phyloP scores from a whole-genome alignment of 1,140 invertebrate genomes.

The Papilio dardanus region DNA sequence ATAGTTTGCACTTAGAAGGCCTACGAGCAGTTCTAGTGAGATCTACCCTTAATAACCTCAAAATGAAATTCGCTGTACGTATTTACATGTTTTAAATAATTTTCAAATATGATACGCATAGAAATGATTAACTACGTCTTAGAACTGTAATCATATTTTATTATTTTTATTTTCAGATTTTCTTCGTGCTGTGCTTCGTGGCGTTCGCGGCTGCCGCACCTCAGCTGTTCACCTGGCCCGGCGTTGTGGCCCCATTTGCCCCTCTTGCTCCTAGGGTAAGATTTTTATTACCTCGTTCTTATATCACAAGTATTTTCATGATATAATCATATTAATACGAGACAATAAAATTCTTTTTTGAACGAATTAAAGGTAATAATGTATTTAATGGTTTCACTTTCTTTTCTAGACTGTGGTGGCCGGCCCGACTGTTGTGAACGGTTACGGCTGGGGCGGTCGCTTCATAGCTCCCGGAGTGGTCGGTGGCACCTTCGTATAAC shows the following conservation, averaged over 20 bases:
- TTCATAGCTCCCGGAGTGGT: slow-evolving; percentile 58
- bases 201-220: slow-evolving; percentile 70
- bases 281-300: no score
- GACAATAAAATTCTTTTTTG: no score
- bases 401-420: slow-evolving; percentile 67
- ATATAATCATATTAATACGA: no score
- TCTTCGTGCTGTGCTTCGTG: slow-evolving; percentile 70
- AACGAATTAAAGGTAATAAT: not conserved
- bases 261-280: slow-evolving; percentile 44
- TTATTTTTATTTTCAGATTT: slow-evolving; percentile 51
- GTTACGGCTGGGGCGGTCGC: slow-evolving; percentile 47
- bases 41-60: slow-evolving; percentile 60
- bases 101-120: no score
- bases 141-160: not conserved
- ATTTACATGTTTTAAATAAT: slow-evolving; percentile 36
- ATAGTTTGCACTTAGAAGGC: slow-evolving; percentile 78
- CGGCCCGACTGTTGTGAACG: slow-evolving; percentile 71
- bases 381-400: slow-evolving; percentile 26
- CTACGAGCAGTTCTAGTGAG: slow-evolving; percentile 73
- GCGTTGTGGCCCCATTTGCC: slow-evolving; percentile 43
- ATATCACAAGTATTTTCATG: no score
- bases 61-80: slow-evolving; percentile 79
- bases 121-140: not conserved
- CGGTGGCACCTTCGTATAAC: slow-evolving; percentile 44
- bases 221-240: slow-evolving; percentile 57